Conservation (phyloP, 2,113 vertebrate genomes). For the Monopterus albus region DNA sequence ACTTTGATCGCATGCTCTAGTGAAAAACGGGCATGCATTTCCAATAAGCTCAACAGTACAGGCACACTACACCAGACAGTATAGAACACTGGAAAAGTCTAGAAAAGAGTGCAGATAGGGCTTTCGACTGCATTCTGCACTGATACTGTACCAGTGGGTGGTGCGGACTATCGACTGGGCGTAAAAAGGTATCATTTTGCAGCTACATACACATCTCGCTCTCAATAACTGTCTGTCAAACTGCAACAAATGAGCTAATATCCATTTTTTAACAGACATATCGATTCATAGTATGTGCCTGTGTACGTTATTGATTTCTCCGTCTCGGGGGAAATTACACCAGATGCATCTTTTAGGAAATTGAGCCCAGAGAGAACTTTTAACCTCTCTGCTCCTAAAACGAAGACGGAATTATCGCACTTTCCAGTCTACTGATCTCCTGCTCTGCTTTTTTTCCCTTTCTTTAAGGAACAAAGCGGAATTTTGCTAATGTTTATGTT, state of each 20-base stretch:
- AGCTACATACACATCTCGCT: constrained; percentile 49
- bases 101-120: constrained; percentile 30
- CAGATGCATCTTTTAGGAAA: constrained; percentile 82
- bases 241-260: constrained; percentile 85
- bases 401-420: constrained; percentile 61
- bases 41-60: constrained; percentile 36
- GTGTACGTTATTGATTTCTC: constrained; percentile 81
- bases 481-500: constrained; percentile 5
- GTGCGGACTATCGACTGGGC: constrained; percentile 47
- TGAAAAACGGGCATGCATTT: constrained; percentile 63
- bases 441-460: constrained; percentile 25
- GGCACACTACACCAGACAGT: constrained; percentile 43
- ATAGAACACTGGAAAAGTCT: constrained; percentile 14
- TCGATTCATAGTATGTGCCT: constrained; percentile 82
- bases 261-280: constrained; percentile 85
- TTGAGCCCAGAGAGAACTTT: constrained; percentile 79
- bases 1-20: constrained; percentile 48
- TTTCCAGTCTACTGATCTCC: constrained; percentile 37
- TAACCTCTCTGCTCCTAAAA: constrained; percentile 78
- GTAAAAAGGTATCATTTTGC: constrained; percentile 66
- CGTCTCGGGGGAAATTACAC: constrained; percentile 79
- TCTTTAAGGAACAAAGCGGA: constrained; percentile 25
- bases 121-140: constrained; percentile 44
- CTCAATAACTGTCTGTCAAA: constrained; percentile 82
- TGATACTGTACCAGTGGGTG: constrained; percentile 36